Evolutionary conservation across 2,113 vertebrate genomes (phyloP).

Genomic region (Calidris pygmaea): DNA sequence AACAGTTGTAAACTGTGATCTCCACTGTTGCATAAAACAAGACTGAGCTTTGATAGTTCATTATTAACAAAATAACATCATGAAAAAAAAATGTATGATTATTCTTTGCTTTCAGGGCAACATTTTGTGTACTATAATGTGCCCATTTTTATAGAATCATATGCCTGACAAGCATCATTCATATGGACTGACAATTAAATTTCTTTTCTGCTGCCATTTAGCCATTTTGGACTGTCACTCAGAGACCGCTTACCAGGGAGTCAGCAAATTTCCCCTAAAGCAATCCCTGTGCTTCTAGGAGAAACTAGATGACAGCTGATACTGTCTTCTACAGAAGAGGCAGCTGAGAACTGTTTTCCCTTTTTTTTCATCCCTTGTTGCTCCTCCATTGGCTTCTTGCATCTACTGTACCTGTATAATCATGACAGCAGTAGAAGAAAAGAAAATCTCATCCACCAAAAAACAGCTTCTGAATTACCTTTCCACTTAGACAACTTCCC

Average conservation of each 20-base stretch:
- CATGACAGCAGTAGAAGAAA: not conserved
- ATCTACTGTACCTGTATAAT: not conserved
- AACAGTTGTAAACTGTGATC: not conserved
- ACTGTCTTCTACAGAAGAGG: not conserved
- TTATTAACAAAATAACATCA: not conserved
- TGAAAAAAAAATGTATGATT: not conserved
- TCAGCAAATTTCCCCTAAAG: not conserved
- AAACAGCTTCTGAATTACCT: not conserved
- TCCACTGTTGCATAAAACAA: not conserved
- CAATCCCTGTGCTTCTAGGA: not conserved
- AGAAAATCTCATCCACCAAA: not conserved
- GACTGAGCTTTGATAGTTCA: not conserved
- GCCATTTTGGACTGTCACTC: not conserved
- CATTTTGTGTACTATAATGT: not conserved
- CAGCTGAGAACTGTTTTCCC: not conserved
- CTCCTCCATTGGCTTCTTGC: rapidly evolving
- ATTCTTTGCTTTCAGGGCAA: not conserved
- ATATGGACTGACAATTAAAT: not conserved
- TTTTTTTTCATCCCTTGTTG: not conserved
- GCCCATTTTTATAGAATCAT: not conserved
- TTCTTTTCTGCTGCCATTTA: not conserved
- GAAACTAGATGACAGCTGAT: not conserved
- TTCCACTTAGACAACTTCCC: not conserved
- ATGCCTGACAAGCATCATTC: not conserved
- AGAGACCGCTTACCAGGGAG: not conserved